Conservation (phyloP, 2,113 vertebrate genomes). For the Clarias magur region DNA sequence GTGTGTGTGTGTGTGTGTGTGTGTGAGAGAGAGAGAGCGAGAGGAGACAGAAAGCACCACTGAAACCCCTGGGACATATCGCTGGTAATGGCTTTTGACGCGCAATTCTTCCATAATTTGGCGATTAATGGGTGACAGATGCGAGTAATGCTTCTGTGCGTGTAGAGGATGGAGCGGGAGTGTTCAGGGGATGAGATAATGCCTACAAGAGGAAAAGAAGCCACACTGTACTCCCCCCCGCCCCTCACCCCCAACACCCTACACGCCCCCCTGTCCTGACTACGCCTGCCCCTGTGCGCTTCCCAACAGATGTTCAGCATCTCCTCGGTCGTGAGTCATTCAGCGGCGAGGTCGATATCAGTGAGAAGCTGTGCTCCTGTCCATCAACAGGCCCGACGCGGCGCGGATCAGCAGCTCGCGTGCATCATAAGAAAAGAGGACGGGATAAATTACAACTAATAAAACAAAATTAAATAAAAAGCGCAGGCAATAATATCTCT, state of each 20-base stretch:
- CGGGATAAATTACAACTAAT: background rate
- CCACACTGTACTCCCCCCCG: background rate
- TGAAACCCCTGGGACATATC: conserved; percentile 26
- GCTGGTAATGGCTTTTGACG: conserved; percentile 63
- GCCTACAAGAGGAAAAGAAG: conserved; percentile 63
- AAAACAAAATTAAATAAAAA: background rate
- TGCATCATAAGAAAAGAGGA: background rate
- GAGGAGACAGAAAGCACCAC: conserved; percentile 13
- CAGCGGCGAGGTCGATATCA: conserved; percentile 32
- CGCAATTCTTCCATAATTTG: conserved; percentile 66
- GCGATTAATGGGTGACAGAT: conserved; percentile 76
- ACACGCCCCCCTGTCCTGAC: conserved; percentile 10
- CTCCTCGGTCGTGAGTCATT: conserved; percentile 34
- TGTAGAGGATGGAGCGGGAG: conserved; percentile 56
- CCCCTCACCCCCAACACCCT: background rate
- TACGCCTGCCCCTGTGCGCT: conserved; percentile 33
- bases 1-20: background rate
- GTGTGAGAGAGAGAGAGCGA: background rate
- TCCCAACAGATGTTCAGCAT: conserved; percentile 54
- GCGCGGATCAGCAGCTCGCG: background rate
- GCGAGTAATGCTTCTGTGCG: conserved; percentile 71
- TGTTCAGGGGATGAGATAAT: conserved; percentile 76
- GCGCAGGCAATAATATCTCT: background rate
- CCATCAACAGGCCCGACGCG: conserved; percentile 3
- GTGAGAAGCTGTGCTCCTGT: conserved; percentile 40